Evolutionary conservation across 2,113 vertebrate species (phyloP).

Genomic region (Hippocampus mohnikei): DNA sequence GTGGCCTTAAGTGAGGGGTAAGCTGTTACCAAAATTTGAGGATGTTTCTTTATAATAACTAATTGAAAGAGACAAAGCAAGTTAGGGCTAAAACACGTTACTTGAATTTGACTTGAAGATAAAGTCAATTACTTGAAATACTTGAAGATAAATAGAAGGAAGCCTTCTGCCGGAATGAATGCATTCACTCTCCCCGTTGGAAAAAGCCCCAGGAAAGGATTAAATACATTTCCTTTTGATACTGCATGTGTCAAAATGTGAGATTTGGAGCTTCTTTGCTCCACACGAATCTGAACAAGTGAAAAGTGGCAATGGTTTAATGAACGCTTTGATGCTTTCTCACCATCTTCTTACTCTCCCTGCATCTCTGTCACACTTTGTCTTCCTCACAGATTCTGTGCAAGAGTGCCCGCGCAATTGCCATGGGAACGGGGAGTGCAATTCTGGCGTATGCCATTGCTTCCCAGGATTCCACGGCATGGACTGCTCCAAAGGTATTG

Average conservation of each 20-base stretch:
- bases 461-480: constrained; percentile 97
- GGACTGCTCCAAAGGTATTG: constrained; percentile 96
- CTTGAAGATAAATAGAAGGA: constrained; percentile 19
- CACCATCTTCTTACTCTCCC: constrained; percentile 14
- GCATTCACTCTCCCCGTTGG: constrained; percentile 13
- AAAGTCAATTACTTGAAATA: too few relatives aligned
- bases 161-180: constrained; percentile 22
- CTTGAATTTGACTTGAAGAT: too few relatives aligned
- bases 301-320: constrained; percentile 53
- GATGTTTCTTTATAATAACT: too few relatives aligned
- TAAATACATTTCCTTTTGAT: constrained; percentile 34
- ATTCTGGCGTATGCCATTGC: constrained; percentile 94
- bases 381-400: constrained; percentile 85
- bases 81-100: background rate
- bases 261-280: constrained; percentile 19
- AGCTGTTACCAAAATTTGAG: background rate
- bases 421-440: constrained; percentile 96
- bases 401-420: constrained; percentile 97
- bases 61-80: background rate
- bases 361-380: constrained; percentile 34
- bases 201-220: constrained; percentile 22
- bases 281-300: constrained; percentile 40
- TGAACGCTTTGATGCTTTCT: constrained; percentile 57
- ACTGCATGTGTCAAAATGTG: constrained; percentile 15
- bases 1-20: background rate